These are phyloP conservation scores for Cyprinodon variegatus DNA, from an alignment of 2,113 vertebrate genomes.

Conservation along the genomic window DNA sequence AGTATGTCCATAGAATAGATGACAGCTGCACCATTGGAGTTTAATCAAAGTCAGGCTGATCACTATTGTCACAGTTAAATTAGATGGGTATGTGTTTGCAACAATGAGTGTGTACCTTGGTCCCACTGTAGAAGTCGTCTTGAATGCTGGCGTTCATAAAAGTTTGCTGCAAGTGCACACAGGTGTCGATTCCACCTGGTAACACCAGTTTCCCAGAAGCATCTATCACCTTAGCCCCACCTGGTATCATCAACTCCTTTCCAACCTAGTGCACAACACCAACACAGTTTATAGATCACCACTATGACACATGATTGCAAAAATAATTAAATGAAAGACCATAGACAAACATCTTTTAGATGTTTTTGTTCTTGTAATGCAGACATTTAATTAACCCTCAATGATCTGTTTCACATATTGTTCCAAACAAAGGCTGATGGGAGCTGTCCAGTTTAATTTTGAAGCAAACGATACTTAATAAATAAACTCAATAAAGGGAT, in stretches of 20 bases:
- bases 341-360: background rate
- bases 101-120: slow-evolving; percentile 83
- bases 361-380: background rate
- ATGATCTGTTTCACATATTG: background rate
- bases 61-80: slow-evolving; percentile 14
- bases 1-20: slow-evolving; percentile 12
- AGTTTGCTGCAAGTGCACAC: slow-evolving; percentile 93
- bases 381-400: background rate
- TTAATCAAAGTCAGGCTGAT: slow-evolving; percentile 29
- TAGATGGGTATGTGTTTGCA: slow-evolving; percentile 23
- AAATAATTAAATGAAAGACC: no score
- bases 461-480: background rate
- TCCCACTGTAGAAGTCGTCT: slow-evolving; percentile 97
- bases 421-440: background rate
- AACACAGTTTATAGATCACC: background rate
- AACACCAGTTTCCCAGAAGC: slow-evolving; percentile 95
- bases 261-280: slow-evolving; percentile 79
- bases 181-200: slow-evolving; percentile 95
- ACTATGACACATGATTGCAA: background rate
- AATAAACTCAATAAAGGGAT: no score
- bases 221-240: slow-evolving; percentile 95
- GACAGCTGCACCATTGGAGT: slow-evolving; percentile 55
- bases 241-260: slow-evolving; percentile 96
- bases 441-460: background rate
- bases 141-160: slow-evolving; percentile 96